Evolutionary conservation across 2,797 vertebrate genomes (phyloP).

Genomic region (Heterohyrax brucei): DNA sequence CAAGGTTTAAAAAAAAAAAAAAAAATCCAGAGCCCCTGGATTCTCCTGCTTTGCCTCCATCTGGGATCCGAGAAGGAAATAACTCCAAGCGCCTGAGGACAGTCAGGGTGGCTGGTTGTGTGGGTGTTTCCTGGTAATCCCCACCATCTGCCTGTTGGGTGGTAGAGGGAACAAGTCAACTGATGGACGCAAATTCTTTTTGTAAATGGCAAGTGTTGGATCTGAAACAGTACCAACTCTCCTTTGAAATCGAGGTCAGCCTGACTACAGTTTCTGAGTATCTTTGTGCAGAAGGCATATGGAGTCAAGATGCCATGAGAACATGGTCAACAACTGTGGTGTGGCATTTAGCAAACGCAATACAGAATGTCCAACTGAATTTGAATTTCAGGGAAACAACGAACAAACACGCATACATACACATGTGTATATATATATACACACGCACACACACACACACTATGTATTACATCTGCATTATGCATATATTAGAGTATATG

Average conservation of each 20-base stretch:
- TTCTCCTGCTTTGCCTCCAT: fast-evolving
- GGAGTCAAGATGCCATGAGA: neutral
- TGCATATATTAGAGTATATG: no score
- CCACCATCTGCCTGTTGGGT: fast-evolving
- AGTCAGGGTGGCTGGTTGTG: neutral
- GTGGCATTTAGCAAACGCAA: neutral
- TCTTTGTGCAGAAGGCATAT: neutral
- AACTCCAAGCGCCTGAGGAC: neutral
- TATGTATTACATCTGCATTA: no score
- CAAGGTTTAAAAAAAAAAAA: neutral
- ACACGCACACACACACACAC: no score
- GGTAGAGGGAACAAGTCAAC: neutral
- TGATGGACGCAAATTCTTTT: no score
- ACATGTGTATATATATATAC: no score
- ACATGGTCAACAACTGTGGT: neutral
- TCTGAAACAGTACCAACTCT: no score
- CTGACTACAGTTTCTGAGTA: neutral
- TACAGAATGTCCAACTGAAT: neutral
- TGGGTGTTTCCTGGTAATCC: neutral
- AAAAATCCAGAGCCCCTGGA: neutral
- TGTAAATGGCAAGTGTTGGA: neutral
- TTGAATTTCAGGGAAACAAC: neutral
- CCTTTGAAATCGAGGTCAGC: neutral
- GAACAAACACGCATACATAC: no score
- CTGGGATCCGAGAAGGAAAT: neutral